Base-by-base conservation (phyloP, 2,113 vertebrate genomes). In the Thymallus thymallus region DNA sequence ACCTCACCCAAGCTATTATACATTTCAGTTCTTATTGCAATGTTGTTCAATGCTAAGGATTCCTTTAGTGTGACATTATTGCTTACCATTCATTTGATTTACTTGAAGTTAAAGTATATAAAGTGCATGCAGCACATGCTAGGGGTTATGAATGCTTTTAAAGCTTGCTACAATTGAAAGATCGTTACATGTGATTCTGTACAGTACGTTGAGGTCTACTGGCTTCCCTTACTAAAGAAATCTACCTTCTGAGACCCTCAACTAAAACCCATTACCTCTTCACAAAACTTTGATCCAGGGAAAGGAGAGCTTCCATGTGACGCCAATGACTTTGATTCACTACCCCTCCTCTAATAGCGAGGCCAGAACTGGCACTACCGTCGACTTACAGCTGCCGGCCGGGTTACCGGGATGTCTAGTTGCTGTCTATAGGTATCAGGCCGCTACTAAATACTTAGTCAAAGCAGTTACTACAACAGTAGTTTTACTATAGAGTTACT, bases 71-170 rank as follows among this genome's bases (percentile, higher is more conserved):
- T 45, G 32, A 46, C 35, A 45, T 12, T 20, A 66, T 41, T 67
- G 35, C 35, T 51, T 18, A 51, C 16, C 9, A 10, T 10, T 51
- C 48, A 18, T 5, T 18, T 51, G 12, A 51, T 18, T 18, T 3
- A 51, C 14, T 16, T 51, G 48, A 51, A 51, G 48, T 51, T 18
- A 18, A 32, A 32, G 32, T 32, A 32, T 5, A 32, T 84, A 82
- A 86, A 89, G 88, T 89, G 85, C 88, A 79, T 78, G 87, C 79
- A 82, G 76, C 76, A 76, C 83, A 81, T 85, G 82, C 81, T 14
- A 51, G 48, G 45, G 75, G 60, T 73, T 74, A 46, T 58, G 6
- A 81, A 83, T 63, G 32, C 24, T 73, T 82, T 76, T 69, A 60
- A 72, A 79, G 76, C 78, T 68, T 81, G 69, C 75, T 71, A 74